Percentiles rank a stretch among this genome's conserved stretches.
Conservation (phyloP, 2,113 vertebrate genomes). For the Periophthalmus modestus region DNA sequence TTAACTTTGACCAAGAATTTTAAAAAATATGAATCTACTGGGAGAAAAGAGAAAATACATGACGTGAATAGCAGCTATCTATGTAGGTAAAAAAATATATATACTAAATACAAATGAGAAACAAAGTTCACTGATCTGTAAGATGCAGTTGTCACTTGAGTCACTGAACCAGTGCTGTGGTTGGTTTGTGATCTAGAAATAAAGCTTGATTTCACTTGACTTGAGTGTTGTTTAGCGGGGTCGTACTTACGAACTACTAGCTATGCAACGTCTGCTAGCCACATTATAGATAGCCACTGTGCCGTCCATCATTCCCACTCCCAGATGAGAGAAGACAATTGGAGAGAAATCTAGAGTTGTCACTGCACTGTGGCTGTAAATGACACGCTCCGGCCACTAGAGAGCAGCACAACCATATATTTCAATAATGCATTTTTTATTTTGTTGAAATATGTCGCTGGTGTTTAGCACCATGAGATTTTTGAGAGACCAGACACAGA, state of each 20-base stretch:
- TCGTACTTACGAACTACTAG: constrained; percentile 74
- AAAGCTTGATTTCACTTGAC: too few species aligned
- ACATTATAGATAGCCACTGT: constrained; percentile 75
- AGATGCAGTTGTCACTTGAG: too few species aligned
- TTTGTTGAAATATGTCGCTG: background rate
- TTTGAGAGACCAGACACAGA: constrained; percentile 94
- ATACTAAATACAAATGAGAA: too few species aligned
- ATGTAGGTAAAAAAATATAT: too few species aligned
- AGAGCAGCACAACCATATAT: background rate
- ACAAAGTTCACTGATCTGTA: too few species aligned
- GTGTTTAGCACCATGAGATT: constrained; percentile 80
- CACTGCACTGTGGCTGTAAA: constrained; percentile 76
- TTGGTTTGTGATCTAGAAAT: too few species aligned
- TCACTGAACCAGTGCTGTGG: too few species aligned
- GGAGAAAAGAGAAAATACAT: too few species aligned
- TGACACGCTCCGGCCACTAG: constrained; percentile 89
- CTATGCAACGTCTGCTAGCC: constrained; percentile 22
- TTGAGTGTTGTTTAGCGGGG: background rate
- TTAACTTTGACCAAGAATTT: too few species aligned
- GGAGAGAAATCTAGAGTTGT: constrained; percentile 88
- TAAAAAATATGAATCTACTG: too few species aligned
- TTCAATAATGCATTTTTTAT: background rate
- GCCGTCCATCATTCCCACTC: constrained; percentile 81
- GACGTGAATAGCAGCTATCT: too few species aligned
- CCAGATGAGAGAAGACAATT: constrained; percentile 74